Conservation (phyloP, 2,797 vertebrate species). For the Cyprinella venusta region DNA sequence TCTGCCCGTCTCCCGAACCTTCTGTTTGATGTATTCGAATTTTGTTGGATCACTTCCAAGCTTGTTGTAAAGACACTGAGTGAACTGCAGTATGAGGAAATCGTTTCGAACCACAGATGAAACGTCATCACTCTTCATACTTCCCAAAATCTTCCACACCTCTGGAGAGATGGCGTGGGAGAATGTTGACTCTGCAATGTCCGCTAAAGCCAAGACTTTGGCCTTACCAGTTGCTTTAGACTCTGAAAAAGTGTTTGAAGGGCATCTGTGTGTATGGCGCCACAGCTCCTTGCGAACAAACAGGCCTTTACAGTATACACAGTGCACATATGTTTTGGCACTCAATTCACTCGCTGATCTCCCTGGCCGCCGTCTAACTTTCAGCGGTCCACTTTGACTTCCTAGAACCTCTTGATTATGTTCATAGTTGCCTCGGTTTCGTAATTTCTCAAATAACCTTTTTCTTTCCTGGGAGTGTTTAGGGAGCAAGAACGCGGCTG, state of each 20-base stretch:
- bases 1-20: constrained; percentile 61
- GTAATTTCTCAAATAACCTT: constrained; percentile 43
- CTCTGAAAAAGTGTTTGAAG: background rate
- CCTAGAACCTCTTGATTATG: constrained; percentile 64
- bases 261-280: constrained; percentile 59
- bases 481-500: constrained; percentile 45
- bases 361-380: constrained; percentile 44
- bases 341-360: accelerated
- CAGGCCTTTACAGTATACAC: constrained; percentile 64
- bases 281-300: constrained; percentile 34
- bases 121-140: constrained; percentile 60
- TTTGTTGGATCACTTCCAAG: constrained; percentile 39
- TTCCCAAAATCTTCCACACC: constrained; percentile 54
- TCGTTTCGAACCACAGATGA: constrained; percentile 57
- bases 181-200: constrained; percentile 26
- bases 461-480: constrained; percentile 51
- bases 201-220: constrained; percentile 41
- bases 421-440: constrained; percentile 63
- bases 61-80: constrained; percentile 53
- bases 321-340: constrained; percentile 32
- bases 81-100: constrained; percentile 58
- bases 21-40: constrained; percentile 50
- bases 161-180: constrained; percentile 7
- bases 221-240: background rate
- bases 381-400: constrained; percentile 53